Evolutionary conservation across 2,797 vertebrate genomes (phyloP).

Genomic region (Gadopsis bispinosus): DNA sequence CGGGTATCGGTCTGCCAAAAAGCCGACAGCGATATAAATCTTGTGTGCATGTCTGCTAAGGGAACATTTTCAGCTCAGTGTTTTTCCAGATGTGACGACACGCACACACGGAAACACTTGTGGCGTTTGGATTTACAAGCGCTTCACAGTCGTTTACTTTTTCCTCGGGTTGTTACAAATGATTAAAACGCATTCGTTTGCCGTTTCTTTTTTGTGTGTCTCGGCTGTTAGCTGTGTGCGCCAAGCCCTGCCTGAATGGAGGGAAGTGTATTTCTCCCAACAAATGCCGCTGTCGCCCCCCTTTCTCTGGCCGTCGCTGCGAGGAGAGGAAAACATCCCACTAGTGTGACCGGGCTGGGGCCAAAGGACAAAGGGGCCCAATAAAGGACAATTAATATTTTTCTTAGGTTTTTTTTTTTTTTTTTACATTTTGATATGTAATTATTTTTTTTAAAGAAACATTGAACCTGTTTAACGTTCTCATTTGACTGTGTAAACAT

Average conservation of each 20-base stretch:
- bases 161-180: background rate
- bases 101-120: slow-evolving; percentile 3
- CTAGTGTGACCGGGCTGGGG: slow-evolving; percentile 46
- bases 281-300: slow-evolving; percentile 86
- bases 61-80: slow-evolving; percentile 1
- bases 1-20: background rate
- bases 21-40: background rate
- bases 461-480: slow-evolving; percentile 7
- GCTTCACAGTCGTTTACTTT: background rate
- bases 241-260: slow-evolving; percentile 85
- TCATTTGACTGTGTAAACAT: slow-evolving; percentile 45
- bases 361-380: slow-evolving; percentile 43
- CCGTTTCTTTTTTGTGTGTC: background rate
- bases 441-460: slow-evolving; percentile 18
- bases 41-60: background rate
- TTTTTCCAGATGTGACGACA: slow-evolving; percentile 56
- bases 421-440: slow-evolving; percentile 4
- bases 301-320: slow-evolving; percentile 84
- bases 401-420: slow-evolving; percentile 18
- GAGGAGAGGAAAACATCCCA: slow-evolving; percentile 82
- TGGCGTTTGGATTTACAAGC: slow-evolving; percentile 19
- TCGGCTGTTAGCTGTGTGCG: slow-evolving; percentile 84
- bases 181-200: background rate
- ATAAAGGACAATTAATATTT: background rate
- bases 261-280: slow-evolving; percentile 90